Evolutionary conservation across 2,797 vertebrate species (phyloP).

Genomic region (Micromesistius poutassou): DNA sequence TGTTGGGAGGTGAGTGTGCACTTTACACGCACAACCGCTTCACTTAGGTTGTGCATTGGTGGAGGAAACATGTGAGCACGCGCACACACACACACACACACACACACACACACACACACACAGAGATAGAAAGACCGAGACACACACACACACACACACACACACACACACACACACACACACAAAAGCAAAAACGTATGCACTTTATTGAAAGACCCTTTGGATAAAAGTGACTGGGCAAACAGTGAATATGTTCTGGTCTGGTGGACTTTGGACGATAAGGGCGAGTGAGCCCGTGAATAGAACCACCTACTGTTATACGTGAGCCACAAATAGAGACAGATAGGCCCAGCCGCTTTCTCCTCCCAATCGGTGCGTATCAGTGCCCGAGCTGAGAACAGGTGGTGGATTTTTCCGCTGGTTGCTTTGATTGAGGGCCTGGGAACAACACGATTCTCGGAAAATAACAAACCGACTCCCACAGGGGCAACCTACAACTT

Average conservation of each 20-base stretch:
- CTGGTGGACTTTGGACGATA: not conserved
- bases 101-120: not conserved
- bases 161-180: not conserved
- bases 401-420: constrained; percentile 56
- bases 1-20: constrained; percentile 1
- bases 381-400: constrained; percentile 31
- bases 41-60: not conserved
- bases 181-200: not conserved
- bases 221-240: not conserved
- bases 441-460: constrained; percentile 50
- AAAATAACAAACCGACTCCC: constrained; percentile 48
- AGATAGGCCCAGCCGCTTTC: constrained; percentile 11
- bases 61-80: not conserved
- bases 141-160: constrained; percentile 11
- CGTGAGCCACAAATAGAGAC: constrained; percentile 14
- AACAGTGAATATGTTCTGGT: not conserved
- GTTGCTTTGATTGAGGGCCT: constrained; percentile 43
- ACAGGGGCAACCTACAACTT: constrained; percentile 43
- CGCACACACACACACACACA: constrained; percentile 10
- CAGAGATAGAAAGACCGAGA: too few species aligned
- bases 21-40: not conserved
- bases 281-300: constrained; percentile 3
- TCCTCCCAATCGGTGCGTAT: constrained; percentile 18
- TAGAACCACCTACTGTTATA: constrained; percentile 1
- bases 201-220: not conserved